Base-by-base conservation (phyloP, 1,140 invertebrate species). In the Calephelis nemesis region DNA sequence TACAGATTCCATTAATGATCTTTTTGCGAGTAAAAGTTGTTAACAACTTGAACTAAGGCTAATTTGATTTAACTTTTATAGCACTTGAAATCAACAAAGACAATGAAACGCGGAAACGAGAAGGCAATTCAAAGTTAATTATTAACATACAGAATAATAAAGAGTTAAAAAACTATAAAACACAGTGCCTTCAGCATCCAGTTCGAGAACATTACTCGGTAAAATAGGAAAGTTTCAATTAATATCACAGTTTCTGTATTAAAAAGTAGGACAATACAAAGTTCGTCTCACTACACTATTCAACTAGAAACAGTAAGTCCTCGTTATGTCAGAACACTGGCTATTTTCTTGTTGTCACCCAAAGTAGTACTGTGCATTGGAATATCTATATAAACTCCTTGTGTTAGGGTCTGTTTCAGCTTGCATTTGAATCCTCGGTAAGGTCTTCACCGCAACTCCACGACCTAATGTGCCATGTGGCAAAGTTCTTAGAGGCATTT, bases 221-320 rank as follows among this genome's bases (percentile, higher is more conserved):
- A 84, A 75, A 85, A 84, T 88, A 88, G 81, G 81, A 88, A 83
- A 85, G 78, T 87, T 89, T 88, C 82, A 84, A 87, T 88, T 91
- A 91, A 88, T 91, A 91, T 91, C 88, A 91, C 88, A 91, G 88
- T 91, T 88, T 87, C 84, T 84, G 83, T 88, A 83, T 88, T 86
- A 84, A 84, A 89, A 88, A 89, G 83, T 91, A 91, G 85, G 82
- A 84, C 87, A 88, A 78, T 83, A 85, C 75, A 84, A 81, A 88
- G 79, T 84, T 82, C 73, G 70, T 77, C 84, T 83, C 77, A 81
- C 81, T 90, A 88, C 83, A 84, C 80, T 54, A 79, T 78, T 77
- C 62, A 85, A 87, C 88, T 92, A 92, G 84, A 92, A 92, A 90
- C 92, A 92, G 81, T 92, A 92, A 82, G 92, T 92, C 79, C 92